These are phyloP conservation scores for Tangara arthus DNA, from an alignment of 2,797 vertebrate species.

Conservation along the genomic window DNA sequence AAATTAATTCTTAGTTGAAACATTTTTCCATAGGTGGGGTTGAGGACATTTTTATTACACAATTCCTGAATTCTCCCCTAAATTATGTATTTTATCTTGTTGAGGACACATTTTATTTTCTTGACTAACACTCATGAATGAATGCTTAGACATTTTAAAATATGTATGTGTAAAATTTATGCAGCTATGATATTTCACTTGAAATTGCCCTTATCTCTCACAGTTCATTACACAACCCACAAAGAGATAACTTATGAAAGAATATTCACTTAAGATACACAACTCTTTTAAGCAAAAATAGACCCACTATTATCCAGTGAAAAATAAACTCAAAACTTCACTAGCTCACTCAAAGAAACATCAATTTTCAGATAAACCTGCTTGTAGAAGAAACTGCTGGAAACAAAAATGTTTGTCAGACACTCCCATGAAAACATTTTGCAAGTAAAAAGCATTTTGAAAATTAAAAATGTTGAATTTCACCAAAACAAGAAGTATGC, in stretches of 20 bases:
- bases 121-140: background rate
- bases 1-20: constrained; percentile 4
- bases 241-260: background rate
- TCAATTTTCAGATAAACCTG: background rate
- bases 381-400: background rate
- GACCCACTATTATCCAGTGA: background rate
- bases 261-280: background rate
- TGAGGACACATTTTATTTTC: background rate
- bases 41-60: background rate
- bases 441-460: background rate
- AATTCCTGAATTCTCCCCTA: background rate
- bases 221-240: background rate
- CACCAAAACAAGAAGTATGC: background rate
- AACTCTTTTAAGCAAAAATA: background rate
- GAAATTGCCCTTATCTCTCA: background rate
- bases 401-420: background rate
- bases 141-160: background rate
- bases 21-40: background rate
- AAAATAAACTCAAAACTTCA: background rate
- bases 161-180: background rate
- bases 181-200: background rate
- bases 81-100: background rate
- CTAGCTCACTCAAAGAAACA: background rate
- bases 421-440: background rate
- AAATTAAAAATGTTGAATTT: background rate